Base-by-base conservation (phyloP, 1,140 invertebrate species). In the Bombus polaris region DNA sequence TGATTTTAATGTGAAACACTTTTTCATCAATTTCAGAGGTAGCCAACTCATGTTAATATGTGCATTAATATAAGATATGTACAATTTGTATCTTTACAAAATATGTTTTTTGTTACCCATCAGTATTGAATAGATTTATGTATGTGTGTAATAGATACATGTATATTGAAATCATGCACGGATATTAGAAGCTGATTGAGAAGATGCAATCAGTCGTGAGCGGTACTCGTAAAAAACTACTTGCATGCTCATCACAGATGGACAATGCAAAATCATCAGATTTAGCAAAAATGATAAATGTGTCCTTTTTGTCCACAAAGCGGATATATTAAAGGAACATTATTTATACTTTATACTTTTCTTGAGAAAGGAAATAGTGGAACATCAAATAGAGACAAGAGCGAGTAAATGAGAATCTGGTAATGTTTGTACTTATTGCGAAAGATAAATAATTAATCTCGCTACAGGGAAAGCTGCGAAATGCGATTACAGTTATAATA, bases 1-100 rank as follows among this genome's bases (percentile, higher is more conserved):
- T 80, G 35, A 81, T 74, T 74, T 62, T 66, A 74, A 68, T 57
- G 47, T n/a, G 57, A 81, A 81, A 73, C 57, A 81, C 76, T 57
- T 74, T 28, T 77, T 83, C 25, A 44, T 72, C 62, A 47, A 82
- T 57, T 86, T 62, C 65, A 53, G 42, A 80, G 35, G 37, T 73
- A 76, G 37, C 13, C 44, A 71, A 66, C 72, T 87, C 37, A 47
- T 81, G 72, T 81, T 83, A 62, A 89, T 75, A 66, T 87, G n/a
- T 87, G 75, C 81, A 89, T 90, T 79, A 65, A 87, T 77, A 81
- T 87, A 83, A 89, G 77, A 81, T 87, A 87, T 87, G 77, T 81
- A 87, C 83, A 81, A 87, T 87, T 73, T 90, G 59, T 79, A 79
- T 83, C 59, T 77, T 42, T 82, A 76, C 15, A 83, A 65, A 89